These are phyloP conservation scores for Sebastes alutus DNA, from an alignment of 2,797 vertebrate genomes.

Conservation along the genomic window DNA sequence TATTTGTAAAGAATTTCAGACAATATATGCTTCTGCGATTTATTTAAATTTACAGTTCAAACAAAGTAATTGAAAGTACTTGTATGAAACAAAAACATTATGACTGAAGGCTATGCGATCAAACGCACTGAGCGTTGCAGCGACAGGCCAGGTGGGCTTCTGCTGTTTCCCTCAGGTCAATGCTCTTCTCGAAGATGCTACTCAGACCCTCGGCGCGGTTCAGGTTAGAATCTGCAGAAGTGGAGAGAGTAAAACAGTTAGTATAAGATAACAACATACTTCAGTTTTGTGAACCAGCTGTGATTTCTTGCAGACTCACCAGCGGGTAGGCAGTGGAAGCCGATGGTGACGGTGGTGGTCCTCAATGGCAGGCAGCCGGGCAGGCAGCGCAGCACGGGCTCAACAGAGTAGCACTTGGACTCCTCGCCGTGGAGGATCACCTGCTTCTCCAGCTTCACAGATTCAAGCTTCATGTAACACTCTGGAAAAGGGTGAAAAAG, in stretches of 20 bases:
- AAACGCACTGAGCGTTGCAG: conserved; percentile 75
- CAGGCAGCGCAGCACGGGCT: conserved; percentile 81
- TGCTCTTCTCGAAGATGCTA: conserved; percentile 74
- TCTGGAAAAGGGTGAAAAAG: conserved; percentile 53
- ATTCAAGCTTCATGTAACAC: conserved; percentile 75
- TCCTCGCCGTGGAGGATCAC: conserved; percentile 58
- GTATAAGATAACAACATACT: background rate
- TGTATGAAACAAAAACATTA: background rate
- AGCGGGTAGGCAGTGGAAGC: conserved; percentile 79
- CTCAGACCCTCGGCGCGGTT: conserved; percentile 38
- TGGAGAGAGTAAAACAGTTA: background rate
- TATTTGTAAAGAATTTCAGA: background rate
- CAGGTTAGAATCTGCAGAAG: conserved; percentile 68
- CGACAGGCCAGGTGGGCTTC: conserved; percentile 80
- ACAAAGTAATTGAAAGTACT: background rate
- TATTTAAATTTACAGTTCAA: conserved; percentile 50
- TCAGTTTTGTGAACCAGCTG: background rate
- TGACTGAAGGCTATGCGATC: conserved; percentile 8
- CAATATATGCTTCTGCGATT: conserved; percentile 30
- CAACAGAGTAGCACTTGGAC: conserved; percentile 82
- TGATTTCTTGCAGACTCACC: conserved; percentile 65
- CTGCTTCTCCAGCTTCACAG: conserved; percentile 79
- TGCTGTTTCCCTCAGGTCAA: conserved; percentile 70
- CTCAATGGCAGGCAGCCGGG: conserved; percentile 73
- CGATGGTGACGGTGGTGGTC: conserved; percentile 66